Evolutionary conservation across 2,797 vertebrate genomes (phyloP).

Genomic region (Streptopelia turtur): DNA sequence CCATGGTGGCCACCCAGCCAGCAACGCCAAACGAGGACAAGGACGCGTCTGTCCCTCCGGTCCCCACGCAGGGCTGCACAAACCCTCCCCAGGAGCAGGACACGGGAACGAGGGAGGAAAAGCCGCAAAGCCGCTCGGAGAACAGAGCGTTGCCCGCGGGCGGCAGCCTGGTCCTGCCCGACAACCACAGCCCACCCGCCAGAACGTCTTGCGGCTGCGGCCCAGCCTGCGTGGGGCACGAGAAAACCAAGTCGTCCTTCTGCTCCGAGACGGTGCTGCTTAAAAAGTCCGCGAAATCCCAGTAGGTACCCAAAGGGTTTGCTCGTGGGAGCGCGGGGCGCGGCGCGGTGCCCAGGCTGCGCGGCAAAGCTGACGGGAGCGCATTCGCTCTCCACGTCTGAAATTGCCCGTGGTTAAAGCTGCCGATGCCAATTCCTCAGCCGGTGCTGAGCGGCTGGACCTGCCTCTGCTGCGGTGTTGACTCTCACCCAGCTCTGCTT

Average conservation of each 20-base stretch:
- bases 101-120: background rate
- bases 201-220: constrained; percentile 73
- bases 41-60: background rate
- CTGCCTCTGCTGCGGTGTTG: background rate
- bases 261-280: constrained; percentile 72
- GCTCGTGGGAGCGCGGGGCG: fast-evolving
- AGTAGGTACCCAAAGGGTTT: constrained; percentile 68
- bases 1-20: background rate
- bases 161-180: constrained; percentile 49
- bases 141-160: background rate
- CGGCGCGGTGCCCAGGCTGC: background rate
- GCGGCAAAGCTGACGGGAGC: background rate
- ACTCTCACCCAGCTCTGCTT: background rate
- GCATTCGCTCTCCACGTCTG: background rate
- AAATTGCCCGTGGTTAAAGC: background rate
- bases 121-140: constrained; percentile 21
- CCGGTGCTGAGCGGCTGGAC: background rate
- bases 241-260: constrained; percentile 70
- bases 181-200: constrained; percentile 66
- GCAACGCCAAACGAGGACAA: background rate
- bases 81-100: background rate
- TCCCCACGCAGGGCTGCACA: background rate
- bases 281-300: constrained; percentile 73
- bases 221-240: constrained; percentile 65
- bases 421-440: background rate